Base-by-base conservation (phyloP, 2,888 invertebrate species). In the Drosophila mimica region DNA sequence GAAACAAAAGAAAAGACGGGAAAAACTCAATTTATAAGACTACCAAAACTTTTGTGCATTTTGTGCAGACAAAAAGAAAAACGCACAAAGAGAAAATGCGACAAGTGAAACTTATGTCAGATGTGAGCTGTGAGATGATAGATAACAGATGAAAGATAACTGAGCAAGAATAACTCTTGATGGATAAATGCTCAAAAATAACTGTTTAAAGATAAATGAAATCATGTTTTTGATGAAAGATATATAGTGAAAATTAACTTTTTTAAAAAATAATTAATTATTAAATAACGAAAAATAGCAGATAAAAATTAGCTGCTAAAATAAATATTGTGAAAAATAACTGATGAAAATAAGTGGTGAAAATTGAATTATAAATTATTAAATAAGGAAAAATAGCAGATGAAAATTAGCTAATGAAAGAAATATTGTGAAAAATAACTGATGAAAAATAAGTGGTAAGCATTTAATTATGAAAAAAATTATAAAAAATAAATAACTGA, bases 1-100 rank as follows among this genome's bases (percentile, higher is more conserved):
- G 48, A 53, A 66, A 57, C 56, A 52, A 33, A 40, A 69, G 68
- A 20, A 62, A 20, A 58, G 61, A 48, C 66, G 54, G 72, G 64
- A 64, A 62, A 79, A 79, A 79, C 70, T 72, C 69, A 75, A 79
- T 79, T 79, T 79, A 71, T 61, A 64, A 75, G 57, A 64, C 63
- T 69, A 54, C 49, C 66, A 61, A 58, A 72, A 66, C 60, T 66
- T 71, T 59, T 71, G 63, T 79, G 74, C 60, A 28, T 48, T 58
- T 36, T 48, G 75, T 33, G 36, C 36, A 68, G 36, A 61, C 46
- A 49, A 59, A 31, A 15, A 49, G 17, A 38, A 28, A 66, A 40
- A 28, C 0, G 13, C 33, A 52, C 36, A 49, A 72, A 38, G 40
- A 36, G 51, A 56, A 56, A 62, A 70, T 70, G 54, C 38, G 33